Evolutionary conservation across 2,888 invertebrate species (phyloP).

Genomic region (Drosophila affinis): DNA sequence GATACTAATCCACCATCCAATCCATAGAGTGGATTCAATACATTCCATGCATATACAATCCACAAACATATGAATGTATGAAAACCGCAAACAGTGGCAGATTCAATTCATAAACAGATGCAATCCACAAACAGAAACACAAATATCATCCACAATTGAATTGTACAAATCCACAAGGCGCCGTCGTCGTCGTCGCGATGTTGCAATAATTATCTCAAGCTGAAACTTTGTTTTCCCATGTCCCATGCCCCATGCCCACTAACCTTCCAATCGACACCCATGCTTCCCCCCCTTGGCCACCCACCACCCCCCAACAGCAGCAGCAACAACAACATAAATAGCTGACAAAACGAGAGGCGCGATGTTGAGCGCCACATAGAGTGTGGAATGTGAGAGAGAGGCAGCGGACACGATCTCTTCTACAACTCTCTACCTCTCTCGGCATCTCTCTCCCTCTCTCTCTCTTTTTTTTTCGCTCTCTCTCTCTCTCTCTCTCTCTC

Average conservation of each 20-base stretch:
- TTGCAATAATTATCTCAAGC: slow-evolving; percentile 70
- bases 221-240: slow-evolving; percentile 7
- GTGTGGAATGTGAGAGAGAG: background rate
- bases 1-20: slow-evolving; percentile 22
- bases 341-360: slow-evolving; percentile 15
- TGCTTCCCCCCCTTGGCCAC: too few relatives aligned
- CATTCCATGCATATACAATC: slow-evolving; percentile 17
- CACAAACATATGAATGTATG: background rate
- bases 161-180: slow-evolving; percentile 20
- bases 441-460: too few relatives aligned
- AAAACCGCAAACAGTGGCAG: too few relatives aligned
- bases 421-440: too few relatives aligned
- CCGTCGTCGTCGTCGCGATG: slow-evolving; percentile 34
- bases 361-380: background rate
- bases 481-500: too few relatives aligned
- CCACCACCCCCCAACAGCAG: slow-evolving; percentile 17
- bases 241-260: background rate
- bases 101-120: background rate
- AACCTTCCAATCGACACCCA: background rate
- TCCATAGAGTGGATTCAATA: too few relatives aligned
- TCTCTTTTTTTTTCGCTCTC: background rate
- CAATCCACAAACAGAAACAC: slow-evolving; percentile 12
- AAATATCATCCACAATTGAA: slow-evolving; percentile 28
- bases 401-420: background rate
- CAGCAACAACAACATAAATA: slow-evolving; percentile 58